Conservation (phyloP, 2,888 invertebrate species). For the Neoascia interrupta region DNA sequence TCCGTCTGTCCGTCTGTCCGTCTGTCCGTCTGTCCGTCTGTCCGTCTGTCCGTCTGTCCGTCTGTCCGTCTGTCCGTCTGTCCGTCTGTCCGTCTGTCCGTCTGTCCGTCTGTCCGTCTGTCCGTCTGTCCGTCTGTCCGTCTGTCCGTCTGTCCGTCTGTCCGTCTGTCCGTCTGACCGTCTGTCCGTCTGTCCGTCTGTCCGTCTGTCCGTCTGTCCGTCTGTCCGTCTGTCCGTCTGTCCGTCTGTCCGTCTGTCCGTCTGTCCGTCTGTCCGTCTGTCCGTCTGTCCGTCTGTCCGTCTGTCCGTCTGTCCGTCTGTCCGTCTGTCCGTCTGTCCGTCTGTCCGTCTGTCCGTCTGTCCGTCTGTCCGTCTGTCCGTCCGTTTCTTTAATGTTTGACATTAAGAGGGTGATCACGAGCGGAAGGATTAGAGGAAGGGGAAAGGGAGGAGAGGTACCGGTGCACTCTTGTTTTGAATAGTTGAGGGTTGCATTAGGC, state of each 20-base stretch:
- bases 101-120: conserved; percentile 16
- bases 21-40: conserved; percentile 1
- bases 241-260: not conserved
- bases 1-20: not conserved
- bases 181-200: no score
- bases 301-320: not conserved
- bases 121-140: not conserved
- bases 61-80: not conserved
- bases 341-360: not conserved
- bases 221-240: not conserved
- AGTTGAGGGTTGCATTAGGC: no score
- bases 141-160: not conserved
- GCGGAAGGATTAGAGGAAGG: no score
- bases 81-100: conserved; percentile 10
- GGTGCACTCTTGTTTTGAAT: no score
- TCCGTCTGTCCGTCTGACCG: not conserved
- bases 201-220: not conserved
- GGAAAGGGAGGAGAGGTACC: no score
- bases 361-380: not conserved
- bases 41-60: not conserved
- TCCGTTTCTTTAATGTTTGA: no score
- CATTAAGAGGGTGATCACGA: no score
- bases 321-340: not conserved
- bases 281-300: not conserved
- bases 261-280: not conserved